These are phyloP conservation scores for Cataglyphis albicans DNA, from an alignment of 2,888 invertebrate genomes.

Conservation along the genomic window DNA sequence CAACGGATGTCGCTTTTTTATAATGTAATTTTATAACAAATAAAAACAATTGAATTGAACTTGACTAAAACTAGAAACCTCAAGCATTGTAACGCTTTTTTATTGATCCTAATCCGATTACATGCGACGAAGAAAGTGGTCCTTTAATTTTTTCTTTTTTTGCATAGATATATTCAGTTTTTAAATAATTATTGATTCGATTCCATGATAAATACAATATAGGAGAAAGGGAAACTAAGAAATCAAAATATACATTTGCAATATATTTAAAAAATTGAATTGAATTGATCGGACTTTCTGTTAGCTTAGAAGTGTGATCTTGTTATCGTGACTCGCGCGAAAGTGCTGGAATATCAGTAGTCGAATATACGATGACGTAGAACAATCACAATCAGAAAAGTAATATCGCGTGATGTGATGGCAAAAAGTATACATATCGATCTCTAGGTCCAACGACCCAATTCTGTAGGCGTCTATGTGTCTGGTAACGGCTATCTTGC, in stretches of 20 bases:
- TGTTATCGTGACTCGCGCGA: constrained; percentile 15
- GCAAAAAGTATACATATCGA: constrained; percentile 43
- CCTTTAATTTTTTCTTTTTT: too few species aligned
- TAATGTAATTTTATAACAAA: too few species aligned
- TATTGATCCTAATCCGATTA: too few species aligned
- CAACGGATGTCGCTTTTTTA: too few species aligned
- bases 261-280: neutral
- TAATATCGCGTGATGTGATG: constrained; percentile 33
- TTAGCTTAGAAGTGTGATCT: constrained; percentile 29
- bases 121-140: too few species aligned
- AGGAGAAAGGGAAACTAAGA: neutral
- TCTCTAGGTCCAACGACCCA: constrained; percentile 83
- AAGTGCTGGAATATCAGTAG: constrained; percentile 13
- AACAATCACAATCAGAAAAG: constrained; percentile 44
- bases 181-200: neutral
- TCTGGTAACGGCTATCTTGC: constrained; percentile 90
- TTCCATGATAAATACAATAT: neutral
- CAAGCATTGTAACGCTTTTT: too few species aligned
- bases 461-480: constrained; percentile 88
- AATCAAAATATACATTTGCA: neutral
- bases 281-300: neutral
- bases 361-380: constrained; percentile 30
- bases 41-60: too few species aligned
- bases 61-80: too few species aligned
- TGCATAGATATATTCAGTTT: neutral